Conservation (phyloP, 2,888 invertebrate species). For the Orthosia gothica region DNA sequence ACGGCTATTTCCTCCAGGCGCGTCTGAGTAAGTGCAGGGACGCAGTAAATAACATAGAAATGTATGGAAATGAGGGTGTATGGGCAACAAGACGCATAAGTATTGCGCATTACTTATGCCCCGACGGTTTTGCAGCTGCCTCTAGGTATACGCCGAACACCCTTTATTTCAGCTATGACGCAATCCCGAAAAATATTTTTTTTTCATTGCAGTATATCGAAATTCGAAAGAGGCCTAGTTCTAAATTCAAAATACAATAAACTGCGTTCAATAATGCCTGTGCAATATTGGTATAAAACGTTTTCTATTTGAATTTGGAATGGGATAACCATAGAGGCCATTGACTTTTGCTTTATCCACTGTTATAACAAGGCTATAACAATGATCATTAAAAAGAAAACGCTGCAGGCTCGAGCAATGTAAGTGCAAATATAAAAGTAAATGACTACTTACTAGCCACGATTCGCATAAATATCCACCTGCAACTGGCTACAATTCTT, state of each 20-base stretch:
- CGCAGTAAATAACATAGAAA: slow-evolving; percentile 67
- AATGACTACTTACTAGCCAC: not conserved
- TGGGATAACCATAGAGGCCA: not conserved
- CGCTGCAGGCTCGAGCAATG: not conserved
- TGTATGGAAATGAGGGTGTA: slow-evolving; percentile 64
- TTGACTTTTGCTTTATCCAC: not conserved
- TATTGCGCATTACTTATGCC: slow-evolving; percentile 61
- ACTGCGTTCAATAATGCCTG: slow-evolving; percentile 15
- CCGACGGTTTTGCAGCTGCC: slow-evolving; percentile 58
- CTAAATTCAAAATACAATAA: slow-evolving; percentile 19
- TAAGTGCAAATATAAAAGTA: slow-evolving; percentile 9
- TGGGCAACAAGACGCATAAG: slow-evolving; percentile 55
- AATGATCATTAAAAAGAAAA: slow-evolving; percentile 1
- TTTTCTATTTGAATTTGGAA: slow-evolving; percentile 14
- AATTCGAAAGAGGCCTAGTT: slow-evolving; percentile 28
- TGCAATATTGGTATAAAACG: not conserved
- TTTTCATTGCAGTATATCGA: slow-evolving; percentile 2
- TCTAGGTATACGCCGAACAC: slow-evolving; percentile 18
- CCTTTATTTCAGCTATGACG: slow-evolving; percentile 45
- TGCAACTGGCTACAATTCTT: slow-evolving; percentile 6
- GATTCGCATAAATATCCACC: slow-evolving; percentile 1
- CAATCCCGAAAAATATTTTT: slow-evolving; percentile 26
- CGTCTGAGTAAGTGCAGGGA: slow-evolving; percentile 60
- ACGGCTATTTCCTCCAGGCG: slow-evolving; percentile 55
- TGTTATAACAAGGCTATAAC: not conserved